Evolutionary conservation across 2,113 vertebrate genomes (phyloP).

Genomic region (Ptychochromis oligacanthus): DNA sequence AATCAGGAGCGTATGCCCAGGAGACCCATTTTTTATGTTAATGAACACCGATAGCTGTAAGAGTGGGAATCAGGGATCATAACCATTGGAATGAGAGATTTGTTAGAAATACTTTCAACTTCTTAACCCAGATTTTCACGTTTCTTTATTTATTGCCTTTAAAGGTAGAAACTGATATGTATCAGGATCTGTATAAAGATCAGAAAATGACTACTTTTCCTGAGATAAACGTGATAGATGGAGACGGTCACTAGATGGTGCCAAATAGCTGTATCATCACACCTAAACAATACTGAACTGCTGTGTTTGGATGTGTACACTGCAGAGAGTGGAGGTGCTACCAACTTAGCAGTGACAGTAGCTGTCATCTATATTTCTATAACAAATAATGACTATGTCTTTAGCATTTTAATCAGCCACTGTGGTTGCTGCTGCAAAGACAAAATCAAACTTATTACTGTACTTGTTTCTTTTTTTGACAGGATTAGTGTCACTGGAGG

Average conservation of each 20-base stretch:
- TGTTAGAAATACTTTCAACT: background rate
- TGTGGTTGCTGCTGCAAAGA: background rate
- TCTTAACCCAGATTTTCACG: background rate
- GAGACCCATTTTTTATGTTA: background rate
- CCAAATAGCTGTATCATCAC: constrained; percentile 30
- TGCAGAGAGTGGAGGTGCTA: background rate
- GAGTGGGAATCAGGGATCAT: background rate
- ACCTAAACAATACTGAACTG: background rate
- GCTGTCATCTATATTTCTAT: background rate
- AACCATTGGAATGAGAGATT: background rate
- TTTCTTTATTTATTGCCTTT: background rate
- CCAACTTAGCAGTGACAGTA: background rate
- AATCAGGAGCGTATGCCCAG: background rate
- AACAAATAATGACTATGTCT: background rate
- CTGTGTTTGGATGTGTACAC: background rate
- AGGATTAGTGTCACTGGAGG: background rate
- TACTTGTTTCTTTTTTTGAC: background rate
- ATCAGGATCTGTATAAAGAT: background rate
- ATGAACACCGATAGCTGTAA: background rate
- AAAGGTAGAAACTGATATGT: background rate
- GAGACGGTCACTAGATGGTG: constrained; percentile 67
- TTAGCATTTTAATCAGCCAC: background rate
- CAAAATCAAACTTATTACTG: background rate
- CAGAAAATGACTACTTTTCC: background rate
- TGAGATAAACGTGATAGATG: constrained; percentile 21